Evolutionary conservation across 2,888 invertebrate genomes (phyloP).

Genomic region (Gortyna flavago): DNA sequence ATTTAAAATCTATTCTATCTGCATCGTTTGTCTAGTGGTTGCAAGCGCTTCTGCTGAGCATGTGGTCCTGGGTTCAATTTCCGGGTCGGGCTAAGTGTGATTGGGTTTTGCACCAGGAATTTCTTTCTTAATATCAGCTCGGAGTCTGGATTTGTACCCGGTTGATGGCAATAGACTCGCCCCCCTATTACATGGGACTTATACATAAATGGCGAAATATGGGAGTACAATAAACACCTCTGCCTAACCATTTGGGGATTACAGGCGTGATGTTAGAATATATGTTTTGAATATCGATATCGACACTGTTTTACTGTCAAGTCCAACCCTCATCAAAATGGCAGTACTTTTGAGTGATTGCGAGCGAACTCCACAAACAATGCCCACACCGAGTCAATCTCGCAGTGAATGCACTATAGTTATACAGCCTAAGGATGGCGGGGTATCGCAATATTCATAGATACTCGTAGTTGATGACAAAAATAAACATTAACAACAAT

Average conservation of each 20-base stretch:
- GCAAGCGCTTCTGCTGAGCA: neutral
- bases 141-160: neutral
- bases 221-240: too few relatives aligned
- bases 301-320: slow-evolving; percentile 28
- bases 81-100: neutral
- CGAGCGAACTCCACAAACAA: slow-evolving; percentile 86
- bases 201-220: neutral
- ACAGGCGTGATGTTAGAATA: too few relatives aligned
- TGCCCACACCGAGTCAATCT: slow-evolving; percentile 84
- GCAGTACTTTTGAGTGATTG: slow-evolving; percentile 88
- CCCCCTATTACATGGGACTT: neutral
- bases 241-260: too few relatives aligned
- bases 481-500: slow-evolving; percentile 46
- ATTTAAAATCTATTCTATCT: neutral
- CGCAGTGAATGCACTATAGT: slow-evolving; percentile 73
- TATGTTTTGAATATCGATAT: slow-evolving; percentile 50
- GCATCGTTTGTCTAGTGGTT: neutral
- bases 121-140: neutral
- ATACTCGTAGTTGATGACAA: slow-evolving; percentile 52
- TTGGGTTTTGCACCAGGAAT: neutral
- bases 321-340: slow-evolving; percentile 74
- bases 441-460: slow-evolving; percentile 49
- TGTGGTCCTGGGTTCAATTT: neutral
- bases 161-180: neutral
- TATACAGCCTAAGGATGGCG: slow-evolving; percentile 58